Evolutionary conservation across 2,888 invertebrate species (phyloP).

Genomic region (Cyaniris semiargus): DNA sequence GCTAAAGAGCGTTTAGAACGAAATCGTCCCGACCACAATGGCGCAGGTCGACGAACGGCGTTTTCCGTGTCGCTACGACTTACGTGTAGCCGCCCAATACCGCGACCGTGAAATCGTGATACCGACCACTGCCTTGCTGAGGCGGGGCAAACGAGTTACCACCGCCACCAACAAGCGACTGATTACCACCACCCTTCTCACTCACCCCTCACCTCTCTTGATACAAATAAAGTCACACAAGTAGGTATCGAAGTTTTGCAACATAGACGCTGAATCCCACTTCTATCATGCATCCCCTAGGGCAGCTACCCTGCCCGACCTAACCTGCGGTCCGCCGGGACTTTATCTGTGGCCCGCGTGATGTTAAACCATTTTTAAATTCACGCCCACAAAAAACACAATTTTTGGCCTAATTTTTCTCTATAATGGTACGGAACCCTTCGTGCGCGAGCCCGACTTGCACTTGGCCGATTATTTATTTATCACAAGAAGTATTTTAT

Average conservation of each 20-base stretch:
- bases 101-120: conserved; percentile 69
- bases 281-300: not conserved
- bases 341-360: no score
- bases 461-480: no score
- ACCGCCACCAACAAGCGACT: not conserved
- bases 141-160: not conserved
- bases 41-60: conserved; percentile 61
- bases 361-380: no score
- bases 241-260: not conserved
- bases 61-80: conserved; percentile 66
- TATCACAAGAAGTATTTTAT: no score
- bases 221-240: no score
- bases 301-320: no score
- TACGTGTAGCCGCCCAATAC: conserved; percentile 61
- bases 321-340: no score
- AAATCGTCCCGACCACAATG: conserved; percentile 39
- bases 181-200: not conserved
- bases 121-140: conserved; percentile 62
- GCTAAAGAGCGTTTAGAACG: conserved; percentile 31
- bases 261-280: not conserved
- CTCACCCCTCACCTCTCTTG: not conserved
- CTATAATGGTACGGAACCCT: no score
- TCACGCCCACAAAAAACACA: no score
- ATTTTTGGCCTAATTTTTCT: no score
- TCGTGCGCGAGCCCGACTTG: no score